Evolutionary conservation across 2,888 invertebrate genomes (phyloP).

Genomic region (Hypercompe scribonia): DNA sequence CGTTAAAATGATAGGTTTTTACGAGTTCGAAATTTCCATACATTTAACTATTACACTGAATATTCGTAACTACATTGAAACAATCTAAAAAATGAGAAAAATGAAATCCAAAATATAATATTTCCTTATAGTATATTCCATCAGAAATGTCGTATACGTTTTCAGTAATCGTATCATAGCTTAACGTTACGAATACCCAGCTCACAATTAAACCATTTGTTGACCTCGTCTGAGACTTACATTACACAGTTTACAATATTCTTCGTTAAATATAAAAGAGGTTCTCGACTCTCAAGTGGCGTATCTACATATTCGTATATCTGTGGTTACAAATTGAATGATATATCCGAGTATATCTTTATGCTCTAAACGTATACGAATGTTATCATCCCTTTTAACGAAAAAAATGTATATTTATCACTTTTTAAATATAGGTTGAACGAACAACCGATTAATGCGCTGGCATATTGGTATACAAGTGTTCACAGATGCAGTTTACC

Average conservation of each 20-base stretch:
- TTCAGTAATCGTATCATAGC: conserved; percentile 32
- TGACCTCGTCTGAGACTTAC: conserved; percentile 80
- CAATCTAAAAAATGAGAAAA: conserved; percentile 36
- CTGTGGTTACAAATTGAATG: conserved; percentile 83
- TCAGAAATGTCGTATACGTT: conserved; percentile 53
- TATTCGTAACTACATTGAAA: conserved; percentile 53
- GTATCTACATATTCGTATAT: conserved; percentile 85
- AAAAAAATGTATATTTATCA: conserved; percentile 81
- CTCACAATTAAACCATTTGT: conserved; percentile 54
- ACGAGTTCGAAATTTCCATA: conserved; percentile 68
- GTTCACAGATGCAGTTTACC: conserved; percentile 81
- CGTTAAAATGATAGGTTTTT: conserved; percentile 87
- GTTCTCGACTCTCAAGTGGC: conserved; percentile 79
- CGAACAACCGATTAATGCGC: conserved; percentile 76
- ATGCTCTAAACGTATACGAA: conserved; percentile 91
- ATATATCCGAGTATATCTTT: conserved; percentile 75
- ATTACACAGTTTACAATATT: conserved; percentile 83
- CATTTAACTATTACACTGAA: conserved; percentile 65
- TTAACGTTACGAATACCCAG: conserved; percentile 56
- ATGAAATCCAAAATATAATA: conserved; percentile 44
- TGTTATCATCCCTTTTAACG: conserved; percentile 86
- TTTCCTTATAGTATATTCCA: conserved; percentile 42
- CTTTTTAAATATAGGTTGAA: conserved; percentile 78
- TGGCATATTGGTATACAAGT: conserved; percentile 84
- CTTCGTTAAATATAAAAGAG: conserved; percentile 84